Conservation (phyloP, 2,113 vertebrate species). For the Melanerpes aurifrons region DNA sequence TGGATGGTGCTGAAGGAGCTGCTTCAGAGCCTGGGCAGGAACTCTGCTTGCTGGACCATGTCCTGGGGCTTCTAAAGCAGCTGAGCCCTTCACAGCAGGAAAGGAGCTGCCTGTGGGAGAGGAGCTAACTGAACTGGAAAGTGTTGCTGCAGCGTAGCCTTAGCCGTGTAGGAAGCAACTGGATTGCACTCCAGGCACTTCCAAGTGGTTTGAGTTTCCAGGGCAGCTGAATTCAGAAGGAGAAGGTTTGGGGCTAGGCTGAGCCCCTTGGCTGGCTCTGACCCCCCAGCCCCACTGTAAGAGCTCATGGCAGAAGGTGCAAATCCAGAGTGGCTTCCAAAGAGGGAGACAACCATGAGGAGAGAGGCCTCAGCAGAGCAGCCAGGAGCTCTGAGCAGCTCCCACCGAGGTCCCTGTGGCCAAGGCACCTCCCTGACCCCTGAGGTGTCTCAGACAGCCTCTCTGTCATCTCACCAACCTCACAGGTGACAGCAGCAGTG, state of each 20-base stretch:
- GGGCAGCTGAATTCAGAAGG: neutral
- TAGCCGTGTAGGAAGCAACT: neutral
- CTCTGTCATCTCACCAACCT: neutral
- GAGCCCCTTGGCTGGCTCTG: neutral
- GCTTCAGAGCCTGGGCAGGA: neutral
- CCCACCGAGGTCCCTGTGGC: neutral
- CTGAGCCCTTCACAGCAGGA: neutral
- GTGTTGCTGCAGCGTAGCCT: neutral
- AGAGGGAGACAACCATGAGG: neutral
- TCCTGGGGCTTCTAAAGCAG: neutral
- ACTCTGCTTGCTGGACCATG: rapidly evolving
- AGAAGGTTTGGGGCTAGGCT: neutral
- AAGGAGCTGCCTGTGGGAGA: neutral
- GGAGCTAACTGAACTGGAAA: neutral
- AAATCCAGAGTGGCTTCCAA: neutral
- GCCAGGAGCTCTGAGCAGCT: neutral
- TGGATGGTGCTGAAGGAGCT: neutral
- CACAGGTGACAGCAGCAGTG: neutral
- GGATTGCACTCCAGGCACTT: neutral
- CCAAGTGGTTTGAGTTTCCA: neutral
- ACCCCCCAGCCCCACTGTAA: neutral
- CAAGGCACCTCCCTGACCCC: neutral
- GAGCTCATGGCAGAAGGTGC: neutral
- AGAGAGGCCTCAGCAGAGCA: neutral
- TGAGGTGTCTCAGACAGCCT: neutral